A percentile compares a stretch with the other conserved stretches of the same genome.
Evolutionary conservation across 2,888 invertebrate genomes (phyloP).

Genomic region (Nomada goodeniana): DNA sequence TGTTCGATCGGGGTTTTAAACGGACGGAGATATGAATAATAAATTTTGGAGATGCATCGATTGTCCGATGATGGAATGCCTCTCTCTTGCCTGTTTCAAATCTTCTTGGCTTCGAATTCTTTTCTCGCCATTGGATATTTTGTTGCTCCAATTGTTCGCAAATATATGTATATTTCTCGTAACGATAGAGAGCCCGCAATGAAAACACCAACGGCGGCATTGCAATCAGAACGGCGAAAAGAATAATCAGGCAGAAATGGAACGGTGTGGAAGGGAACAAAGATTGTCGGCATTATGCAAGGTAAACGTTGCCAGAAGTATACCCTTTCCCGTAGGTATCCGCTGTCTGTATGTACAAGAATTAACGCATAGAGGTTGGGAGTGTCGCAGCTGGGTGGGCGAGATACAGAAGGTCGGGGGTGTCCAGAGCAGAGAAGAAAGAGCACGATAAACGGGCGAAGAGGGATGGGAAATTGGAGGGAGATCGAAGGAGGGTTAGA

Average conservation of each 20-base stretch:
- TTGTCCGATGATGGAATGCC: not conserved
- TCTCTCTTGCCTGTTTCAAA: no score
- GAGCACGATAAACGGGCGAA: constrained; percentile 39
- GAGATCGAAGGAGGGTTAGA: constrained; percentile 67
- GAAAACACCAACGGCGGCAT: constrained; percentile 2
- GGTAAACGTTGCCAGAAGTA: constrained; percentile 76
- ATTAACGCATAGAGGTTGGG: constrained; percentile 80
- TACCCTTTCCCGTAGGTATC: constrained; percentile 73
- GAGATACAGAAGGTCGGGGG: constrained; percentile 78
- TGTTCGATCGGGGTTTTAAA: constrained; percentile 29
- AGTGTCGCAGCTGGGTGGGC: constrained; percentile 80
- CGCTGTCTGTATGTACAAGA: constrained; percentile 76
- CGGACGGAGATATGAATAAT: constrained; percentile 6
- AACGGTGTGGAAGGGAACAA: constrained; percentile 59
- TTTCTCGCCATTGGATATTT: no score
- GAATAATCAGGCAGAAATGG: constrained; percentile 38
- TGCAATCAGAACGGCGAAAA: constrained; percentile 36
- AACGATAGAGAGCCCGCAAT: no score
- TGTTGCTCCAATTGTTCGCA: no score
- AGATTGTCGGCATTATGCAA: constrained; percentile 77
- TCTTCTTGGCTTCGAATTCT: no score
- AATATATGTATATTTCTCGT: no score
- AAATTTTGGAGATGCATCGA: not conserved
- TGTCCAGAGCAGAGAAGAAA: constrained; percentile 65
- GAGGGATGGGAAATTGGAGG: constrained; percentile 56